Evolutionary conservation across 2,113 vertebrate genomes (phyloP), one percentile per base, ranked within the genome.

Genomic region (Haemorhous mexicanus): DNA sequence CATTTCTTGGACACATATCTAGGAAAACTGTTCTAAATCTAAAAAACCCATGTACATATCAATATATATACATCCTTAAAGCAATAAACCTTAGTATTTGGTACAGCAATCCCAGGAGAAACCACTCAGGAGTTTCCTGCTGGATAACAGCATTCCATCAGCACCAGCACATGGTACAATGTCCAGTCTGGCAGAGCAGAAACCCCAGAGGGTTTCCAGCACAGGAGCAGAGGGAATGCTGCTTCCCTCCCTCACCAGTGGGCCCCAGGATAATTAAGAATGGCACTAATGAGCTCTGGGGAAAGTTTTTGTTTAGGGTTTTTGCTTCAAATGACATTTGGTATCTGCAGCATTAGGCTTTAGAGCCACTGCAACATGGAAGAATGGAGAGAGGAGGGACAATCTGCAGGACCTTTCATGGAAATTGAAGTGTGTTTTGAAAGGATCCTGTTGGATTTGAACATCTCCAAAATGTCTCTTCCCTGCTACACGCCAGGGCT

Each of bases 181-280:
- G 55, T 56, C 80, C 94, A 89, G 68, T 0, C 61, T 77, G 80
- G 90, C 88, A 89, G 20, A 46, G 76, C 11, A 1, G 62, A 55
- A 7, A 4, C 78, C 82, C 43, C 69, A 46, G 53, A 87, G 81
- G 26, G 53, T 76, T 92, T 92, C 95, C 84, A 94, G 84, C 41
- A 46, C 55, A 62, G 0, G 0, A 79, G 56, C 6, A 47, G 27
- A 62, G 69, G 6, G n/a, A 94, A 87, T 49, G 89, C 66, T 26
- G 72, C 94, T 85, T 37, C 91, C 82, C 88, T 87, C 39, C 77
- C 8, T 23, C 62, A 67, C 39, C 50, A 81, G 39, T 16, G 85
- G 93, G 89, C 94, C 94, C 78, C 94, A 72, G n/a, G 82, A 83
- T 91, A 96, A 94, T 96, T 92, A 93, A 89, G 46, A 89, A 37